Evolutionary conservation across 2,888 invertebrate species (phyloP).

Genomic region (Aricia artaxerxes): DNA sequence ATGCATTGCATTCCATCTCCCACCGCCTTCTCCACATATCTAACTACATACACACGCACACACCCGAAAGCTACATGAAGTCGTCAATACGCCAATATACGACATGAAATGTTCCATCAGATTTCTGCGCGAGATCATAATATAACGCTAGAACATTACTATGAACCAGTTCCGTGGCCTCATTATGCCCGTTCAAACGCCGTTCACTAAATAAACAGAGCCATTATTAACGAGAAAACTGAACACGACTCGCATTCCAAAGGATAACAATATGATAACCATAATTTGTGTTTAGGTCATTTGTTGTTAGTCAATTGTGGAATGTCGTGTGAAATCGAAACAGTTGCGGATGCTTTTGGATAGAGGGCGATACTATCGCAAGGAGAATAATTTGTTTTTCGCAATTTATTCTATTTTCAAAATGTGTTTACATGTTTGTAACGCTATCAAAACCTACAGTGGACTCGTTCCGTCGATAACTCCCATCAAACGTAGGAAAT

Average conservation of each 20-base stretch:
- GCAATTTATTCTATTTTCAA: conserved; percentile 70
- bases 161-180: conserved; percentile 74
- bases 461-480: conserved; percentile 50
- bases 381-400: conserved; percentile 76
- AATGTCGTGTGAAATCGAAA: conserved; percentile 82
- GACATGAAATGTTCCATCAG: conserved; percentile 67
- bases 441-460: conserved; percentile 49
- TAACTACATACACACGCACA: conserved; percentile 59
- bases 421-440: conserved; percentile 61
- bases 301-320: conserved; percentile 81
- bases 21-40: conserved; percentile 65
- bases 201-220: conserved; percentile 57
- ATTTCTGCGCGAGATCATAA: conserved; percentile 68
- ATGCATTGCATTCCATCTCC: conserved; percentile 79
- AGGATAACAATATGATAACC: conserved; percentile 77
- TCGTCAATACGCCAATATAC: conserved; percentile 57
- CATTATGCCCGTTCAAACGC: conserved; percentile 60
- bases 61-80: conserved; percentile 64
- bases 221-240: conserved; percentile 58
- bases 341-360: conserved; percentile 78
- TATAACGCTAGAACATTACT: conserved; percentile 56
- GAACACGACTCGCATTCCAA: conserved; percentile 63
- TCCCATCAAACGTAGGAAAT: conserved; percentile 51
- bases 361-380: conserved; percentile 81
- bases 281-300: conserved; percentile 79